Evolutionary conservation across 2,797 vertebrate species (phyloP).

Genomic region (Chiloscyllium punctatum): DNA sequence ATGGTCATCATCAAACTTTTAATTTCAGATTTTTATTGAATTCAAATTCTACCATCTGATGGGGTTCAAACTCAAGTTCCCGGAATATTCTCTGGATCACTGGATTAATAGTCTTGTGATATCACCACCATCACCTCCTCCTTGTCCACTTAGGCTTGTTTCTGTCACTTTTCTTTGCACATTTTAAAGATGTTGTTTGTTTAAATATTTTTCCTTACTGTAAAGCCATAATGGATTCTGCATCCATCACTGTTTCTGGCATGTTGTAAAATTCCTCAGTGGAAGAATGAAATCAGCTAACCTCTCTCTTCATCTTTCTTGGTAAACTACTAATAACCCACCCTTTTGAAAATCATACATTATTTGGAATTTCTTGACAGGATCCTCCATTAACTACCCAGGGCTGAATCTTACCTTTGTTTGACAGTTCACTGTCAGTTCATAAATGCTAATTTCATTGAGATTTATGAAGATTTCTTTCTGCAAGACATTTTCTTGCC

Average conservation of each 20-base stretch:
- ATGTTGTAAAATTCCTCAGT: neutral
- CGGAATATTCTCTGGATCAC: too few relatives aligned
- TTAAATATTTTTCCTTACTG: neutral
- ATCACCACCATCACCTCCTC: too few relatives aligned
- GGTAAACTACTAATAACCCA: neutral
- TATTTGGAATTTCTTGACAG: neutral
- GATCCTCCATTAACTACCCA: neutral
- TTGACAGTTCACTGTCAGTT: too few relatives aligned
- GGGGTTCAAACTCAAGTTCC: too few relatives aligned
- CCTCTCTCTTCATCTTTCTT: neutral
- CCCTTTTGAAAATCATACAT: neutral
- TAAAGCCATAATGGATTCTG: neutral
- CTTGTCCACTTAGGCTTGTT: neutral
- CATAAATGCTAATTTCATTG: too few relatives aligned
- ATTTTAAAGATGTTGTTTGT: neutral
- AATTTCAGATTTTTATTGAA: too few relatives aligned
- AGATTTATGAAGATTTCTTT: too few relatives aligned
- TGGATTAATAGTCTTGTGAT: too few relatives aligned
- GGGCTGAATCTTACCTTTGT: too few relatives aligned
- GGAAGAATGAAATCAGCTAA: neutral
- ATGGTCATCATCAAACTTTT: too few relatives aligned
- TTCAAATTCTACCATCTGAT: too few relatives aligned
- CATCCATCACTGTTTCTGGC: neutral
- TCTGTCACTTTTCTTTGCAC: neutral
- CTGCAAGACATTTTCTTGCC: too few relatives aligned